phyloP scores from a whole-genome alignment of 2,888 invertebrate species.

The Tridacna gigas region DNA sequence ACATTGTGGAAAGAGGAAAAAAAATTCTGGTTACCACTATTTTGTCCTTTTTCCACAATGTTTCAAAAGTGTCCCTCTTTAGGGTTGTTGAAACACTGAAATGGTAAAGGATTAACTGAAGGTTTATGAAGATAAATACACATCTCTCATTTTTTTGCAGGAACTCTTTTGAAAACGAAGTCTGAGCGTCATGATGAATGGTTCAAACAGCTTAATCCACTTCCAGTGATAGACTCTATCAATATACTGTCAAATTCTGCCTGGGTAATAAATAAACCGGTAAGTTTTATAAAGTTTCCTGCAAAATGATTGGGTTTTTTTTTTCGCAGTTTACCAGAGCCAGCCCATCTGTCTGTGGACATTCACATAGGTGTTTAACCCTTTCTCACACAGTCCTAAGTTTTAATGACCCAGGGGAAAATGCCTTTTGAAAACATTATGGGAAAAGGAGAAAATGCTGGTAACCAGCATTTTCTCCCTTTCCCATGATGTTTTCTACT shows the following conservation, averaged over 20 bases:
- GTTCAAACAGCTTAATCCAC: conserved; percentile 16
- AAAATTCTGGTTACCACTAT: background rate
- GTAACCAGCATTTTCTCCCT: background rate
- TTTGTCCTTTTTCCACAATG: background rate
- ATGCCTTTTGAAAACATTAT: background rate
- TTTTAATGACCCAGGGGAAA: background rate
- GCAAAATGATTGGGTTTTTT: no score
- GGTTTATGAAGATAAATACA: background rate
- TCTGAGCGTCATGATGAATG: background rate
- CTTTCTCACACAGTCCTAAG: no score
- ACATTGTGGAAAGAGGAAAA: background rate
- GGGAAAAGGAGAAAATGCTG: background rate
- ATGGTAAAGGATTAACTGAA: background rate
- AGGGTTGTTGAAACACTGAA: no score
- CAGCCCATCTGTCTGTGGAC: no score
- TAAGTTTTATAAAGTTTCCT: conserved; percentile 80
- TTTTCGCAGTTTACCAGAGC: no score
- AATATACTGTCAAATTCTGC: conserved; percentile 97
- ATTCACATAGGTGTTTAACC: no score
- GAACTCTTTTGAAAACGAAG: background rate
- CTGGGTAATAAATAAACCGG: conserved; percentile 94
- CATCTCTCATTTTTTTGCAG: background rate
- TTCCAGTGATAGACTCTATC: conserved; percentile 93
- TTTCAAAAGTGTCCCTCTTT: no score
- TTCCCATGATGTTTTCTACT: no score